Base-by-base conservation (phyloP, 1,140 invertebrate species). In the Grapholita molesta region DNA sequence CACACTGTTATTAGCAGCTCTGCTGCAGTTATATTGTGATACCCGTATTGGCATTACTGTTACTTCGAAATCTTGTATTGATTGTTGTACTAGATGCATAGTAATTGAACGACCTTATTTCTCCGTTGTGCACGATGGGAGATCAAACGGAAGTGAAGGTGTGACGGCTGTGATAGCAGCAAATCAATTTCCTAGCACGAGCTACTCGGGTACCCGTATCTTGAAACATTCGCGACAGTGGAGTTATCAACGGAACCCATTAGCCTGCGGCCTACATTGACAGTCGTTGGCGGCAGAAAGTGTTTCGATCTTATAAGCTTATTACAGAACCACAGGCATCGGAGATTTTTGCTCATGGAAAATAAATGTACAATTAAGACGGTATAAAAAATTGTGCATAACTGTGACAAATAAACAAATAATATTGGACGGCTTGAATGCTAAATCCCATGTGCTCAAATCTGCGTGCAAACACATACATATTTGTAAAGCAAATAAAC, bases 101-200 rank as follows among this genome's bases (percentile, higher is more conserved):
- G 1, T 48, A 15, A 21, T 2, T 21, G 15, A 7, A 18, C 8
- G 42, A 48, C 42, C 15, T 48, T 48, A 61, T 32, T 61, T 32
- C 24, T 32, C 55, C 24, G 25, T 61, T 61, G 55, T 28, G 55
- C 25, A 15, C 25, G 28, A n/a, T 61, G 24, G 55, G 25, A 12
- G 24, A 55, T 55, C 55, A 15, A 32, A 61, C 55, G 55, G 55
- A 61, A 61, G 25, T 28, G 28, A 61, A 61, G 55, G n/a, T 61
- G 55, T 61, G 55, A 61, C 55, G 55, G 55, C 11, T 18, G 24
- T 4, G 55, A 61, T 32, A 32, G 55, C 24, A 25, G 53, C 53
- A 28, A 61, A 61, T 61, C 55, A 61, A 61, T 61, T 61, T 61
- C 28, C 55, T 4, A 32, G 12, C 55, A 57, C 25, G 53, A 57